Percentiles rank a stretch among this genome's conserved stretches.
phyloP scores from a whole-genome alignment of 2,113 vertebrate species.

The Barnardius zonarius region DNA sequence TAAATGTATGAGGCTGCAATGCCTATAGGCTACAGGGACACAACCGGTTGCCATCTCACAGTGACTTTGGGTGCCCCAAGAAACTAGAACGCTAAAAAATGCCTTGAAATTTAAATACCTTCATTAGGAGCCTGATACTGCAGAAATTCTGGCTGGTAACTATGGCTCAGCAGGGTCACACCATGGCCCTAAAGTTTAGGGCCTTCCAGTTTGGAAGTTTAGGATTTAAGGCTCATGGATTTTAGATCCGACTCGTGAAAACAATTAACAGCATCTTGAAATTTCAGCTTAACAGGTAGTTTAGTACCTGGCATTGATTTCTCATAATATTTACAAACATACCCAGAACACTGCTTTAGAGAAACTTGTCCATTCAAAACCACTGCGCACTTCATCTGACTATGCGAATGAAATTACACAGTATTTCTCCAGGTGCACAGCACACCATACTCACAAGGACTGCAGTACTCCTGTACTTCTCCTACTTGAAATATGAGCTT shows the following conservation, averaged over 20 bases:
- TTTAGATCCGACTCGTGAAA: neutral
- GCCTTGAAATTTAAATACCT: neutral
- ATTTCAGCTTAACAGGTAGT: neutral
- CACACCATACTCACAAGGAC: neutral
- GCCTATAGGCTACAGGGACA: neutral
- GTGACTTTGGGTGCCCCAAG: rapidly evolving
- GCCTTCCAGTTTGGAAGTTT: neutral
- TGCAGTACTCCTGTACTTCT: neutral
- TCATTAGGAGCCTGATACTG: neutral
- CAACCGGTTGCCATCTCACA: neutral
- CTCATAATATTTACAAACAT: neutral
- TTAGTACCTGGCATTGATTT: neutral
- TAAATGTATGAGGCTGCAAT: neutral
- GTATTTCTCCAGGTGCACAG: neutral
- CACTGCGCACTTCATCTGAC: neutral
- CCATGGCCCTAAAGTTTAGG: neutral
- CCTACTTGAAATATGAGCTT: neutral
- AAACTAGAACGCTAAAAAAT: neutral
- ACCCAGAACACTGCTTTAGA: neutral
- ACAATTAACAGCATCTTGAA: neutral
- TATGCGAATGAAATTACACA: neutral
- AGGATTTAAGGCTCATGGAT: neutral
- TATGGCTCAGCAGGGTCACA: neutral
- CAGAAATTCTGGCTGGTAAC: neutral
- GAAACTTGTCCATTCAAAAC: neutral